Evolutionary conservation across 2,113 vertebrate species (phyloP).

Genomic region (Arenaria interpres): DNA sequence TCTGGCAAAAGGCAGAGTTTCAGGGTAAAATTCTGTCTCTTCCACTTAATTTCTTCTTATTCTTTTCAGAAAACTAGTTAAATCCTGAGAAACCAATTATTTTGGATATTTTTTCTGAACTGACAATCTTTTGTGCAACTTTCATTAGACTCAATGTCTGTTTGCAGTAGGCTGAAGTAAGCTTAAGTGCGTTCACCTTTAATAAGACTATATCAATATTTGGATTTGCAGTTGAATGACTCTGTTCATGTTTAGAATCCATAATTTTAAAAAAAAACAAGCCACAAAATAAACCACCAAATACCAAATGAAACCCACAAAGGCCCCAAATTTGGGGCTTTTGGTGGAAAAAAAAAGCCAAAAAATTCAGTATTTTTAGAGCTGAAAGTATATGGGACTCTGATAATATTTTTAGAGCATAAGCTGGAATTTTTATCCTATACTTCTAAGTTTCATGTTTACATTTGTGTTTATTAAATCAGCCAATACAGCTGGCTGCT

Average conservation of each 20-base stretch:
- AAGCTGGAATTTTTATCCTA: background rate
- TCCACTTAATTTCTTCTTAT: background rate
- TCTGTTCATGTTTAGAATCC: background rate
- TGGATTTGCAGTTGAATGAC: background rate
- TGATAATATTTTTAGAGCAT: background rate
- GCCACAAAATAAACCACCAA: background rate
- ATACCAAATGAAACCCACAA: background rate
- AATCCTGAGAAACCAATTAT: background rate
- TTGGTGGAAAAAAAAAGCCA: rapidly evolving
- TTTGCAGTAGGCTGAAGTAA: background rate
- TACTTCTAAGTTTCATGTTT: background rate
- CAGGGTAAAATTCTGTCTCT: background rate
- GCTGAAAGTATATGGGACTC: background rate
- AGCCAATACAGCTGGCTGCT: background rate
- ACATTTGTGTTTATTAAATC: background rate
- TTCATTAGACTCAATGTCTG: background rate
- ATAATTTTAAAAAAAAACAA: background rate
- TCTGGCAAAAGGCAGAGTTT: background rate
- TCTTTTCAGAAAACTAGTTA: background rate
- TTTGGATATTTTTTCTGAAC: background rate
- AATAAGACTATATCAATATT: background rate
- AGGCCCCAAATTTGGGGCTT: rapidly evolving
- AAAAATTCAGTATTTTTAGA: background rate
- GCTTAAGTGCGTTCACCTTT: background rate
- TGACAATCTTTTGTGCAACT: background rate